Evolutionary conservation across 2,797 vertebrate species (phyloP).

Genomic region (Vultur gryphus): DNA sequence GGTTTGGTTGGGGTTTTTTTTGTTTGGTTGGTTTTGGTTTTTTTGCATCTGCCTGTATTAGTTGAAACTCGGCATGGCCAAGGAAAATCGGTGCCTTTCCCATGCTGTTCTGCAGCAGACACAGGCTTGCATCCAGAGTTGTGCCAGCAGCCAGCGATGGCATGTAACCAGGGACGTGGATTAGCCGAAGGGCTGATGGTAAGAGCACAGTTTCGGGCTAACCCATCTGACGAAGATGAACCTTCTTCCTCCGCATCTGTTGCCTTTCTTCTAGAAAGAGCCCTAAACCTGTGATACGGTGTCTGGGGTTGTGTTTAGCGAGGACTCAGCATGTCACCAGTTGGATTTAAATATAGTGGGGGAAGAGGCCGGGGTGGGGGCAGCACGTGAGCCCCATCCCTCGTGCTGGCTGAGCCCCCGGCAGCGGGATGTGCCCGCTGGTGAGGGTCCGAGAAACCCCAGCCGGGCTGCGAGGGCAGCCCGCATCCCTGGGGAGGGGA

Average conservation of each 20-base stretch:
- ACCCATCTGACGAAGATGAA: rapidly evolving
- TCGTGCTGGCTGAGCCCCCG: not conserved
- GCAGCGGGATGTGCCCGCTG: not conserved
- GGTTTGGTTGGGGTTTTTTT: not conserved
- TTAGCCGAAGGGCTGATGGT: not conserved
- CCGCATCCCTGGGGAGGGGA: rapidly evolving
- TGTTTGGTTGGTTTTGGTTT: not conserved
- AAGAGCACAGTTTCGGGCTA: not conserved
- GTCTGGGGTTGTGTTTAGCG: rapidly evolving
- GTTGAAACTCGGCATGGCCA: not conserved
- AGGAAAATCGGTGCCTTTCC: not conserved
- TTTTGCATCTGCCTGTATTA: not conserved
- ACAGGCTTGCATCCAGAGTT: rapidly evolving
- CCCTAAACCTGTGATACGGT: rapidly evolving
- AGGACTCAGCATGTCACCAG: not conserved
- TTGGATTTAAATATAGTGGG: not conserved
- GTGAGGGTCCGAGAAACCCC: not conserved
- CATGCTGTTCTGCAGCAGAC: not conserved
- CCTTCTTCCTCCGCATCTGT: not conserved
- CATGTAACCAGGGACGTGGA: not conserved
- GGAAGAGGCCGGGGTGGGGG: not conserved
- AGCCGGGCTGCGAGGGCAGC: not conserved
- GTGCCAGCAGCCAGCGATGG: not conserved
- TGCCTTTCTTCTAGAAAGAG: not conserved
- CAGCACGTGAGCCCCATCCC: rapidly evolving